phyloP scores from a whole-genome alignment of 2,888 invertebrate genomes.

The Hanleya hanleyi region DNA sequence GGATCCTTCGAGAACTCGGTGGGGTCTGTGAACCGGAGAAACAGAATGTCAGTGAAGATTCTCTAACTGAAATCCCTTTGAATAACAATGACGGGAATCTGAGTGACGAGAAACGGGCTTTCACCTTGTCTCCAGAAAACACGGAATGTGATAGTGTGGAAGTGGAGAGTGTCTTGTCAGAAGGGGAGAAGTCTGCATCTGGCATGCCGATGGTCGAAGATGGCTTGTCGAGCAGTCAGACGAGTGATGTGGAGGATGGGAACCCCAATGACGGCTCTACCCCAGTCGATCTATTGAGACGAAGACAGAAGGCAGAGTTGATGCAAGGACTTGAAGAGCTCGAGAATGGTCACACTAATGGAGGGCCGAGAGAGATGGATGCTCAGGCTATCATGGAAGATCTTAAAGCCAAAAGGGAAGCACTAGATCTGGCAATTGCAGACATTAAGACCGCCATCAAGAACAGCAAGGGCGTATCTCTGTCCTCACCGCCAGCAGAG shows the following conservation, averaged over 20 bases:
- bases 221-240: constrained; percentile 94
- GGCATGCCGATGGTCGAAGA: constrained; percentile 93
- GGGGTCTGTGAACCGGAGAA: constrained; percentile 23
- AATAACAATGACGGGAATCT: constrained; percentile 73
- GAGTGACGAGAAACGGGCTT: constrained; percentile 82
- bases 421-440: constrained; percentile 79
- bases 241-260: constrained; percentile 85
- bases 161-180: constrained; percentile 79
- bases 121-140: constrained; percentile 92
- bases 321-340: constrained; percentile 44
- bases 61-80: constrained; percentile 71
- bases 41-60: constrained; percentile 65
- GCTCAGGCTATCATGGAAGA: constrained; percentile 65
- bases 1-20: constrained; percentile 38
- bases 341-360: constrained; percentile 10
- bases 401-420: constrained; percentile 63
- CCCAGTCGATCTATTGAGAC: constrained; percentile 77
- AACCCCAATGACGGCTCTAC: constrained; percentile 80
- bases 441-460: constrained; percentile 88
- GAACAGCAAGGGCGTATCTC: constrained; percentile 76
- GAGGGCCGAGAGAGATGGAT: constrained; percentile 56
- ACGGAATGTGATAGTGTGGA: constrained; percentile 94
- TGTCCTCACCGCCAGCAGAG: constrained; percentile 53
- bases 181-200: constrained; percentile 62
- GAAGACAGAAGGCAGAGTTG: constrained; percentile 74